These are phyloP conservation scores for Euleptes europaea DNA, from an alignment of 2,113 vertebrate species.

Conservation along the genomic window DNA sequence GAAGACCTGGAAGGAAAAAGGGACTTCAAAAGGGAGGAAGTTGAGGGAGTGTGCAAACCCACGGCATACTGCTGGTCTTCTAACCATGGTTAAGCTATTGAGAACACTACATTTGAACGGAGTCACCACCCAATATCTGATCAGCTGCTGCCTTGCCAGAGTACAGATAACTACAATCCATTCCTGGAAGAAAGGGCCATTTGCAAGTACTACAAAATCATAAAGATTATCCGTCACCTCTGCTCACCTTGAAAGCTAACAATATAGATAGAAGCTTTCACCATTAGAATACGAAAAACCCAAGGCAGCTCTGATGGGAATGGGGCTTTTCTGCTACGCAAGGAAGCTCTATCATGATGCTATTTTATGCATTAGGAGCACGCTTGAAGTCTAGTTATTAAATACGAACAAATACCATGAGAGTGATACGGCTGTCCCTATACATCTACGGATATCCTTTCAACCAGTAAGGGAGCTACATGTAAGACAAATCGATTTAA, in stretches of 20 bases:
- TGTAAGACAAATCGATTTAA: conserved; percentile 32
- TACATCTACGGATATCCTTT: neutral
- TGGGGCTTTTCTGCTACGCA: conserved; percentile 17
- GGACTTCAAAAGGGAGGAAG: neutral
- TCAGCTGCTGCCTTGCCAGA: neutral
- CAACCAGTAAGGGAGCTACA: neutral
- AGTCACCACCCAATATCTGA: neutral
- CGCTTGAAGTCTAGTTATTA: conserved; percentile 7
- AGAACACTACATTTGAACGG: neutral
- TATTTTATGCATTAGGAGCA: neutral
- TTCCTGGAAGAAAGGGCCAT: conserved; percentile 15
- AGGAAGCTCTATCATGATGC: neutral
- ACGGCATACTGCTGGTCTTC: neutral
- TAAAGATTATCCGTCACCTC: conserved; percentile 13
- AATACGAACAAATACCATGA: conserved; percentile 7
- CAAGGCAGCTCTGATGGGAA: neutral
- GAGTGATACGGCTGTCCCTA: neutral
- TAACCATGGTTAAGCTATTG: neutral
- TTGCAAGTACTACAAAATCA: conserved; percentile 10
- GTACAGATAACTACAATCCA: conserved; percentile 1
- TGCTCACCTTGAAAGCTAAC: neutral
- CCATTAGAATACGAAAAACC: neutral
- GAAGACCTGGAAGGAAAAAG: neutral
- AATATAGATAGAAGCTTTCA: neutral
- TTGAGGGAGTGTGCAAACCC: neutral